phyloP scores from a whole-genome alignment of 2,797 vertebrate species.

The Molossus alvarezi region DNA sequence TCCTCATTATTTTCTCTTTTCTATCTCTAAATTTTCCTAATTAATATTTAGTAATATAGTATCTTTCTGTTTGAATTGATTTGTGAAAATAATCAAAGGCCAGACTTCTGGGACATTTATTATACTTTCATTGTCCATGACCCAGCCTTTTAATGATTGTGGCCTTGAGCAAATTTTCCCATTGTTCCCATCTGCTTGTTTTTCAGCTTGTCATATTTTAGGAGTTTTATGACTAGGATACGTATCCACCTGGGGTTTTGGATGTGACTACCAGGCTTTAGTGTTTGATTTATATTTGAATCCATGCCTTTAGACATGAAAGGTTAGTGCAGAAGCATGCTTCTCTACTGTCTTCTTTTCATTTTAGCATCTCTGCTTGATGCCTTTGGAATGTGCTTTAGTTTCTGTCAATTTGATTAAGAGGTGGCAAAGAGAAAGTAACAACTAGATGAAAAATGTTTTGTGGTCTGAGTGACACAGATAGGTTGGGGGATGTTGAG shows the following conservation, averaged over 20 bases:
- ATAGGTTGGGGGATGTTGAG: neutral
- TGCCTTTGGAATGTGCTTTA: slow-evolving; percentile 70
- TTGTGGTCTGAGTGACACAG: neutral
- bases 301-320: slow-evolving; percentile 63
- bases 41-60: slow-evolving; percentile 33
- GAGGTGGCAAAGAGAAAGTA: slow-evolving; percentile 68
- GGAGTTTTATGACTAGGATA: slow-evolving; percentile 65
- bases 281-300: slow-evolving; percentile 74
- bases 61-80: slow-evolving; percentile 53
- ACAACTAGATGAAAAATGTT: slow-evolving; percentile 54
- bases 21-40: slow-evolving; percentile 5
- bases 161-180: slow-evolving; percentile 35
- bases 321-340: slow-evolving; percentile 40
- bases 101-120: neutral
- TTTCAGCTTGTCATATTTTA: slow-evolving; percentile 67
- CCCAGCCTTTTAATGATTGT: slow-evolving; percentile 39
- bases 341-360: slow-evolving; percentile 34
- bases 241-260: slow-evolving; percentile 63
- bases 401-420: slow-evolving; percentile 81
- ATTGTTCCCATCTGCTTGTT: slow-evolving; percentile 60
- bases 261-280: slow-evolving; percentile 66
- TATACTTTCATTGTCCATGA: slow-evolving; percentile 28
- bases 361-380: slow-evolving; percentile 66
- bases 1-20: slow-evolving; percentile 26
- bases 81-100: slow-evolving; percentile 59